Conservation (phyloP, 2,888 invertebrate species). For the Heteromurus nitidus region DNA sequence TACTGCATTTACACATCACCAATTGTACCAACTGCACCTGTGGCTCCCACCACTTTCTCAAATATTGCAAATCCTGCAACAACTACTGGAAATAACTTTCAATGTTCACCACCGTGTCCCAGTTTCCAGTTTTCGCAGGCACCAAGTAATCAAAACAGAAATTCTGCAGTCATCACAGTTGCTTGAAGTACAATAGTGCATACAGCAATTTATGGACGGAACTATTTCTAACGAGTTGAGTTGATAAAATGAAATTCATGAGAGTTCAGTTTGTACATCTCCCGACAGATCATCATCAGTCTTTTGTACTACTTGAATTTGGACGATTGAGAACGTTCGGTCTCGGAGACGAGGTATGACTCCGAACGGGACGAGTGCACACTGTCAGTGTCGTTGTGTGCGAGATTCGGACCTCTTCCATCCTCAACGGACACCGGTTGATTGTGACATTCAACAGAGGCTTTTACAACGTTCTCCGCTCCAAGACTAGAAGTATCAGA, state of each 20-base stretch:
- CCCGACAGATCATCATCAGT: too few relatives aligned
- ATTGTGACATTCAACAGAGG: constrained; percentile 30
- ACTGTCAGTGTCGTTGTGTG: constrained; percentile 29
- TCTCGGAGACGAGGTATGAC: constrained; percentile 27
- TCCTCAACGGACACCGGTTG: background rate
- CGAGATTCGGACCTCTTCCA: constrained; percentile 9
- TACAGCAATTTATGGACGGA: too few relatives aligned
- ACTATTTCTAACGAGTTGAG: too few relatives aligned
- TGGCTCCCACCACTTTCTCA: too few relatives aligned
- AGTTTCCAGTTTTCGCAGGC: background rate
- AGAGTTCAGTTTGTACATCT: background rate
- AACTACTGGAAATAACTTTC: too few relatives aligned
- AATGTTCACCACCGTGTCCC: background rate
- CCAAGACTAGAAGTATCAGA: constrained; percentile 4
- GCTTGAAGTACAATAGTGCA: background rate
- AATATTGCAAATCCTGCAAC: background rate
- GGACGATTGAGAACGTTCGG: background rate
- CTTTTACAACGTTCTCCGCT: background rate
- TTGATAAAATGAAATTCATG: too few relatives aligned
- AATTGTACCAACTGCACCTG: background rate
- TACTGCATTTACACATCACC: constrained; percentile 39
- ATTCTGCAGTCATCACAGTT: constrained; percentile 19
- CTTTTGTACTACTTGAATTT: background rate
- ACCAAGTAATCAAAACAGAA: background rate
- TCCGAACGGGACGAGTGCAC: constrained; percentile 36